These are phyloP conservation scores for Pseudopleuronectes americanus DNA, from an alignment of 2,797 vertebrate genomes.

Conservation along the genomic window DNA sequence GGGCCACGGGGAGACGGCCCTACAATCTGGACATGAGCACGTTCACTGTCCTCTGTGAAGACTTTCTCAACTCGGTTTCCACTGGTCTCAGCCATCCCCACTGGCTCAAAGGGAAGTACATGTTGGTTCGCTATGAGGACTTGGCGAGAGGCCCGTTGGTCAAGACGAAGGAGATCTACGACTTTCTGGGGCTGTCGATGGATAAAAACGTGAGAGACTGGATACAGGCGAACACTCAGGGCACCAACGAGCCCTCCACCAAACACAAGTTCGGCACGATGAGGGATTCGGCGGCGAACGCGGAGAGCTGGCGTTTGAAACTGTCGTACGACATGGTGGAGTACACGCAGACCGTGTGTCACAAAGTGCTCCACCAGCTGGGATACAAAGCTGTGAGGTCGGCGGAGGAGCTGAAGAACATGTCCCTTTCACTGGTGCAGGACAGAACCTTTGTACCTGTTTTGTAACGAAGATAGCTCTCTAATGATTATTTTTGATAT, in stretches of 20 bases:
- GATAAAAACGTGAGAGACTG: slow-evolving; percentile 91
- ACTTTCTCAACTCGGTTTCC: slow-evolving; percentile 92
- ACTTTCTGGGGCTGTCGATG: slow-evolving; percentile 90
- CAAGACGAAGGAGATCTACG: slow-evolving; percentile 94
- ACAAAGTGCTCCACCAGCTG: slow-evolving; percentile 89
- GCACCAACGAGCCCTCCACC: slow-evolving; percentile 87
- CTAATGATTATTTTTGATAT: slow-evolving; percentile 85
- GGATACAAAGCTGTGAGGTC: slow-evolving; percentile 90
- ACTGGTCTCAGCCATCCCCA: slow-evolving; percentile 88
- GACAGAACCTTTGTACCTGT: slow-evolving; percentile 92
- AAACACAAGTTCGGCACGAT: slow-evolving; percentile 94
- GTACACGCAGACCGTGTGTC: slow-evolving; percentile 91
- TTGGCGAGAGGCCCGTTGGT: slow-evolving; percentile 91
- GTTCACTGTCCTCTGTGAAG: slow-evolving; percentile 93
- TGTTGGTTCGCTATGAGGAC: slow-evolving; percentile 96
- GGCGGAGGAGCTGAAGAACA: slow-evolving; percentile 91
- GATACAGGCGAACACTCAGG: slow-evolving; percentile 93
- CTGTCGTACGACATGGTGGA: slow-evolving; percentile 94
- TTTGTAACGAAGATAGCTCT: slow-evolving; percentile 86
- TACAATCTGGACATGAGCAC: slow-evolving; percentile 92
- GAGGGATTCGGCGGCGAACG: slow-evolving; percentile 92
- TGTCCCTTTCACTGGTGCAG: slow-evolving; percentile 91
- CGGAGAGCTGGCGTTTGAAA: slow-evolving; percentile 94
- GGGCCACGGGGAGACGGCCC: slow-evolving; percentile 90
- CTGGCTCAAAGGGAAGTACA: slow-evolving; percentile 96